phyloP scores from a whole-genome alignment of 92 coral and sea anemone genomes.

The Parazoanthus darwini region DNA sequence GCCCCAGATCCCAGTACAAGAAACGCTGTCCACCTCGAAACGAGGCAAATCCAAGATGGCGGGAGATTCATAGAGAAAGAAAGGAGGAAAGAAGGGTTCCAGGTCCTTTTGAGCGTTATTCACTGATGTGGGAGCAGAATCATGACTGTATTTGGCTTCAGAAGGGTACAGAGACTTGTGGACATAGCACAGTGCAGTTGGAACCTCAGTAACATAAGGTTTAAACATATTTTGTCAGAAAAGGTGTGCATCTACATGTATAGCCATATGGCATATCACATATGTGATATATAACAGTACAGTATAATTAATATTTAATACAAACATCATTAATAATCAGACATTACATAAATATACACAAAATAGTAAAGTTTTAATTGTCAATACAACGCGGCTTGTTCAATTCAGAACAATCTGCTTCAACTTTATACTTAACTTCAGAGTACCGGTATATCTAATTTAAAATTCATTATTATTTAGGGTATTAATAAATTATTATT shows the following conservation, averaged over 20 bases:
- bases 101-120: background rate
- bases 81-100: background rate
- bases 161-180: background rate
- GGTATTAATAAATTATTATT: too few species aligned
- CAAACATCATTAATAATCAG: too few species aligned
- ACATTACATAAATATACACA: too few species aligned
- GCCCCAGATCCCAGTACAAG: background rate
- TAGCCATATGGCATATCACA: too few species aligned
- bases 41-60: conserved; percentile 45
- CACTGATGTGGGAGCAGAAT: background rate
- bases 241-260: conserved; percentile 12
- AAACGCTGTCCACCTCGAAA: background rate
- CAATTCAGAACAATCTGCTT: too few species aligned
- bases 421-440: too few species aligned
- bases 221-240: background rate
- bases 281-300: too few species aligned
- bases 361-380: too few species aligned
- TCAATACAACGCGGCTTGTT: too few species aligned
- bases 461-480: too few species aligned
- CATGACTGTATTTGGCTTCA: conserved; percentile 12
- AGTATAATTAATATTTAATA: too few species aligned
- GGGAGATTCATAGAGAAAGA: conserved; percentile 25
- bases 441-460: too few species aligned
- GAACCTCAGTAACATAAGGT: background rate
- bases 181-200: background rate